phyloP scores from a whole-genome alignment of 2,888 invertebrate genomes.

The Lymantria dispar region DNA sequence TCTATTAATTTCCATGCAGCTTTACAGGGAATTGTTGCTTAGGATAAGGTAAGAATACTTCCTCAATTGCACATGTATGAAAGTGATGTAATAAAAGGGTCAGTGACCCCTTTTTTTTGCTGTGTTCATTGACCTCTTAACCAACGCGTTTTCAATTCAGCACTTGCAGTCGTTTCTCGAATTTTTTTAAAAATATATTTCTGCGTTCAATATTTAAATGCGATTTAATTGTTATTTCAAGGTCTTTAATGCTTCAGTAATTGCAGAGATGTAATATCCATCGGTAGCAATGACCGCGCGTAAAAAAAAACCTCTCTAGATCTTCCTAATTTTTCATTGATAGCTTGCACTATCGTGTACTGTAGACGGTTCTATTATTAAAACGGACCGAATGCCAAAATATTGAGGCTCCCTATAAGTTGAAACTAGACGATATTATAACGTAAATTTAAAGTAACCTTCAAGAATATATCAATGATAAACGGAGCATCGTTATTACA shows the following conservation, averaged over 20 bases:
- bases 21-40: slow-evolving; percentile 27
- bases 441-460: slow-evolving; percentile 2
- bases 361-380: slow-evolving; percentile 6
- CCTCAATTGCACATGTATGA: slow-evolving; percentile 43
- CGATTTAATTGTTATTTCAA: slow-evolving; percentile 15
- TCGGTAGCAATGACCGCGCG: slow-evolving; percentile 22
- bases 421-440: slow-evolving; percentile 5
- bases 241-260: slow-evolving; percentile 16
- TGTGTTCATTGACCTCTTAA: slow-evolving; percentile 68
- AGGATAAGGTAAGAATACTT: slow-evolving; percentile 40
- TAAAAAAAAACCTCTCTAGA: neutral
- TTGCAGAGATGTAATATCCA: slow-evolving; percentile 7
- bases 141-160: slow-evolving; percentile 61
- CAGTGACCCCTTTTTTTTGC: slow-evolving; percentile 72
- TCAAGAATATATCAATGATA: neutral
- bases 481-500: neutral
- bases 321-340: slow-evolving; percentile 6
- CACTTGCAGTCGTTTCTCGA: slow-evolving; percentile 37
- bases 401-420: slow-evolving; percentile 12
- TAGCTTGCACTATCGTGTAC: slow-evolving; percentile 3
- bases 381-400: slow-evolving; percentile 7
- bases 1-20: slow-evolving; percentile 43
- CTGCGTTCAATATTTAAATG: neutral
- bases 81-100: slow-evolving; percentile 59
- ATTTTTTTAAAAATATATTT: slow-evolving; percentile 36